Conservation (phyloP, 2,888 invertebrate species). For the Iselma pallidipennis region DNA sequence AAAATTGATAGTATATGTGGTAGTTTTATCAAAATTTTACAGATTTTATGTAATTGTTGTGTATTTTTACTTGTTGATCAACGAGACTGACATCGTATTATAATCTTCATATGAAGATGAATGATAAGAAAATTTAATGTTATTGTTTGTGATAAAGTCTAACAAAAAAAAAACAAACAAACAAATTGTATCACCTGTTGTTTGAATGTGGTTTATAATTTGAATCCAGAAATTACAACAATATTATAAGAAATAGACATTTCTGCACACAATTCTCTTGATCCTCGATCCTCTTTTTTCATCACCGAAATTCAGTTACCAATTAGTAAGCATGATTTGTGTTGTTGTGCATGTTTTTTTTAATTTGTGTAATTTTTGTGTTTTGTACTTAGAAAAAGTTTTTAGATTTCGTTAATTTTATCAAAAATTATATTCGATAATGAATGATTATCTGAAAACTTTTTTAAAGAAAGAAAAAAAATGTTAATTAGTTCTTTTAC, state of each 20-base stretch:
- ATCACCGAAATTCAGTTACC: neutral
- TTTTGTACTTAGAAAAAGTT: conserved; percentile 21
- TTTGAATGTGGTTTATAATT: neutral
- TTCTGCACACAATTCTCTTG: too few relatives aligned
- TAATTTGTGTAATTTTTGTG: conserved; percentile 4
- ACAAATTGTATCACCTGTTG: too few relatives aligned
- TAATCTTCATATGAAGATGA: neutral
- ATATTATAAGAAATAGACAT: too few relatives aligned
- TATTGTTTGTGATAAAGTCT: neutral
- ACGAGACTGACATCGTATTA: conserved; percentile 21
- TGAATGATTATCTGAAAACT: conserved; percentile 10
- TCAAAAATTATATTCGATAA: neutral
- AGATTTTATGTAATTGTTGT: conserved; percentile 18
- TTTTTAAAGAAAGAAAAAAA: too few relatives aligned
- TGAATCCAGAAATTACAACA: too few relatives aligned
- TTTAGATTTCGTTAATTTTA: conserved; percentile 9
- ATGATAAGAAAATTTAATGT: neutral
- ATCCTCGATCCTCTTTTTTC: neutral
- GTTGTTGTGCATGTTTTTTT: neutral
- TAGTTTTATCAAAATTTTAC: conserved; percentile 5
- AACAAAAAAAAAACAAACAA: neutral
- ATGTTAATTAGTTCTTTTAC: conserved; percentile 18
- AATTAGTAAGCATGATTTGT: neutral
- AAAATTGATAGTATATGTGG: conserved; percentile 11
- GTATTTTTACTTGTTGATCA: conserved; percentile 1